Evolutionary conservation across 2,113 vertebrate species (phyloP).

Genomic region (Fulmarus glacialis): DNA sequence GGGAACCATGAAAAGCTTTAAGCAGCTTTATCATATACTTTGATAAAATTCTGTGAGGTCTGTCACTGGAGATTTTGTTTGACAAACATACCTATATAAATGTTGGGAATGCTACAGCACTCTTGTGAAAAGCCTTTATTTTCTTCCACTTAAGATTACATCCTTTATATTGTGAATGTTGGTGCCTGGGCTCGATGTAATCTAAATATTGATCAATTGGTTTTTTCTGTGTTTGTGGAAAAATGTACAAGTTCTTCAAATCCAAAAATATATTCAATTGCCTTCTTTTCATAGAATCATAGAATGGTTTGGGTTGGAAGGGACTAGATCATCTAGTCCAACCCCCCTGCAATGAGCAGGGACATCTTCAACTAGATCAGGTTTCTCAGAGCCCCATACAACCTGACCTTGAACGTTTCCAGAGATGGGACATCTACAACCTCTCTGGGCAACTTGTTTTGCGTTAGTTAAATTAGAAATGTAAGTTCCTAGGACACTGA

Average conservation of each 20-base stretch:
- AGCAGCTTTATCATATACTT: neutral
- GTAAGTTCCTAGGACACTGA: neutral
- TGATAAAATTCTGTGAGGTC: neutral
- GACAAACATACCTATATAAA: neutral
- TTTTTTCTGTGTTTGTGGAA: neutral
- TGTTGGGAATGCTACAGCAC: neutral
- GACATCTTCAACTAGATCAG: neutral
- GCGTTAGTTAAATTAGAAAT: constrained; percentile 20
- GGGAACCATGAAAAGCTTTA: neutral
- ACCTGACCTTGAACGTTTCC: neutral
- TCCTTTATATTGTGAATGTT: neutral
- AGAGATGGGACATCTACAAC: neutral
- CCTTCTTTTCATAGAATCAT: neutral
- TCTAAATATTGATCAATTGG: neutral
- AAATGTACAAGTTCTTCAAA: neutral
- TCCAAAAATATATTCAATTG: neutral
- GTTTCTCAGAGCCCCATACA: neutral
- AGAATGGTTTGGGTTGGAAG: neutral
- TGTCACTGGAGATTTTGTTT: neutral
- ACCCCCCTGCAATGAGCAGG: accelerated
- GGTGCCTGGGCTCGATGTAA: neutral
- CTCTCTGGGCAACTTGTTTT: neutral
- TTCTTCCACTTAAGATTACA: neutral
- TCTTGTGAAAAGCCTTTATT: neutral
- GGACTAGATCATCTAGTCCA: neutral